Conservation (phyloP, 2,888 invertebrate genomes). For the Liodrosophila aerea region DNA sequence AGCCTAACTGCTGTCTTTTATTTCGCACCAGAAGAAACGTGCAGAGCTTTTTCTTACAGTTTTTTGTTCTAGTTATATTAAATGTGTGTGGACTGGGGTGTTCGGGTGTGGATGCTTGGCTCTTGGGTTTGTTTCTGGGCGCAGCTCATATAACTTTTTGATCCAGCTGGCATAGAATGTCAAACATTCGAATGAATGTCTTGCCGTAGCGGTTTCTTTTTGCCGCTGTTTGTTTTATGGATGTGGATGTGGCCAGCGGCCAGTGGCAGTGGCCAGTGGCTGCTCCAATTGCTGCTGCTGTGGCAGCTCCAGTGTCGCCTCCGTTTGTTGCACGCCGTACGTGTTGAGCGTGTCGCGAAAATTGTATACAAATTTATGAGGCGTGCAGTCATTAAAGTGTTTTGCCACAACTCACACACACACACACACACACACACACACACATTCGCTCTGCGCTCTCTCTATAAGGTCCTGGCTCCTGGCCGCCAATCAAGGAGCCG, state of each 20-base stretch:
- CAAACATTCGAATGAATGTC: constrained; percentile 66
- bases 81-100: neutral
- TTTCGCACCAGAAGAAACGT: constrained; percentile 46
- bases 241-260: constrained; percentile 40
- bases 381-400: constrained; percentile 66
- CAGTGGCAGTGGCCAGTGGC: constrained; percentile 7
- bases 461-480: constrained; percentile 2
- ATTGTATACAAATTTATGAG: constrained; percentile 49
- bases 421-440: constrained; percentile 3
- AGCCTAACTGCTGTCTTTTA: constrained; percentile 33
- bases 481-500: constrained; percentile 30
- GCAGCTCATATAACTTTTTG: constrained; percentile 53
- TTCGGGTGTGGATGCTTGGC: neutral
- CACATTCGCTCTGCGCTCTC: constrained; percentile 1
- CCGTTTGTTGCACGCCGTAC: constrained; percentile 5
- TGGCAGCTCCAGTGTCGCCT: constrained; percentile 4
- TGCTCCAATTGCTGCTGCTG: constrained; percentile 25
- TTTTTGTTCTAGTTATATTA: constrained; percentile 6
- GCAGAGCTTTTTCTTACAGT: constrained; percentile 34
- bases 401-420: constrained; percentile 51
- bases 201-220: constrained; percentile 12
- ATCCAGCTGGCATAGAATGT: constrained; percentile 59
- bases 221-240: neutral
- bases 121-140: neutral
- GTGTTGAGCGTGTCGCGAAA: constrained; percentile 36